A percentile compares a stretch with the other conserved stretches of the same genome.
Conservation (phyloP, 2,888 invertebrate species). For the Carcina quercana region DNA sequence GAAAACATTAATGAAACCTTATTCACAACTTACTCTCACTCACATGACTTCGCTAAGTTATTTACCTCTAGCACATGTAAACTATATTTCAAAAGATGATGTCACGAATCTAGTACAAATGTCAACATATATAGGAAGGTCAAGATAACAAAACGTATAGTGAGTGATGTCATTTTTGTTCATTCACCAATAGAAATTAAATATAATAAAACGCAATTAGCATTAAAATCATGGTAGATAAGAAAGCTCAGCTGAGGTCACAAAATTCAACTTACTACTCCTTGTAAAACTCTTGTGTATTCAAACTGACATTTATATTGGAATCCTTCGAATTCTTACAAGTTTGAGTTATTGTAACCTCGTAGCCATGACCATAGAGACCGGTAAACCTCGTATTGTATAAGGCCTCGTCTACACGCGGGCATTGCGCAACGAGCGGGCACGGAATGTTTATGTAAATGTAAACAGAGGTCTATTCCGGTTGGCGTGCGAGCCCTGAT, state of each 20-base stretch:
- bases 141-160: neutral
- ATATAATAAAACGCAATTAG: too few relatives aligned
- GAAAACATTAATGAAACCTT: too few relatives aligned
- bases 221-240: too few relatives aligned
- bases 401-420: slow-evolving; percentile 25
- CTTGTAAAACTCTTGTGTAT: too few relatives aligned
- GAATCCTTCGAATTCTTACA: neutral
- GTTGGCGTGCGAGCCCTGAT: slow-evolving; percentile 18
- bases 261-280: too few relatives aligned
- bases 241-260: too few relatives aligned
- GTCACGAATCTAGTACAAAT: slow-evolving; percentile 11
- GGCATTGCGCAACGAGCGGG: slow-evolving; percentile 35
- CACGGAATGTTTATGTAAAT: slow-evolving; percentile 47
- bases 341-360: slow-evolving; percentile 12
- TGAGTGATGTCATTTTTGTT: neutral
- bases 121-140: slow-evolving; percentile 7
- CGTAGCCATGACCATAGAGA: slow-evolving; percentile 26
- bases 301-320: neutral
- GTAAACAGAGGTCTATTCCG: slow-evolving; percentile 43
- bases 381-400: slow-evolving; percentile 15
- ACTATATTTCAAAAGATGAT: slow-evolving; percentile 7
- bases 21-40: too few relatives aligned
- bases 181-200: too few relatives aligned
- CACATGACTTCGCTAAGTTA: too few relatives aligned
- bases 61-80: too few relatives aligned